A percentile compares a stretch with the other conserved stretches of the same genome.
phyloP scores from a whole-genome alignment of 1,140 invertebrate species.

The Rhagoletis zephyria region DNA sequence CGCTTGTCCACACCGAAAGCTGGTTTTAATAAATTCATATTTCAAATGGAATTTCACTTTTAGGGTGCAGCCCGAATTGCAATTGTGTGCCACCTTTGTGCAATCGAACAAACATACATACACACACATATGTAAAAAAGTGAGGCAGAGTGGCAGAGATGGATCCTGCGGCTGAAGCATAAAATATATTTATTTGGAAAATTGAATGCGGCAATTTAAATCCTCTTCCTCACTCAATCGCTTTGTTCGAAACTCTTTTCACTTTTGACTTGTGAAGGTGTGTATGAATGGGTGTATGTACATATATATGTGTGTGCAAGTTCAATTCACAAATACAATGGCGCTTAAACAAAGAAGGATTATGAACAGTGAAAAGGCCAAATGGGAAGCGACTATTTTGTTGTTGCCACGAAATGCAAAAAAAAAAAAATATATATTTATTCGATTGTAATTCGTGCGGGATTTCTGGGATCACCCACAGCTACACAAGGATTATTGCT shows the following conservation, averaged over 20 bases:
- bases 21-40: slow-evolving; percentile 53
- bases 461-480: background rate
- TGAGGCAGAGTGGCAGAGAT: background rate
- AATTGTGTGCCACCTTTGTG: background rate
- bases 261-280: no score
- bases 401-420: background rate
- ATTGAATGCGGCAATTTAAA: no score
- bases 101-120: background rate
- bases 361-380: background rate
- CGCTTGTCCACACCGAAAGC: background rate
- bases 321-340: no score
- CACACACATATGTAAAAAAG: background rate
- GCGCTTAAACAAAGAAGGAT: no score
- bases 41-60: slow-evolving; percentile 44
- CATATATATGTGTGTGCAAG: no score
- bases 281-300: no score
- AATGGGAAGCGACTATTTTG: background rate
- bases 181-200: background rate
- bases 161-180: background rate
- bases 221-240: no score
- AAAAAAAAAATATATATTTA: background rate
- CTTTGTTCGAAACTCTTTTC: no score
- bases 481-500: no score
- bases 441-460: background rate
- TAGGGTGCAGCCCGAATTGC: background rate